Base-by-base conservation (phyloP, 2,113 vertebrate genomes). In the Aptenodytes patagonicus region DNA sequence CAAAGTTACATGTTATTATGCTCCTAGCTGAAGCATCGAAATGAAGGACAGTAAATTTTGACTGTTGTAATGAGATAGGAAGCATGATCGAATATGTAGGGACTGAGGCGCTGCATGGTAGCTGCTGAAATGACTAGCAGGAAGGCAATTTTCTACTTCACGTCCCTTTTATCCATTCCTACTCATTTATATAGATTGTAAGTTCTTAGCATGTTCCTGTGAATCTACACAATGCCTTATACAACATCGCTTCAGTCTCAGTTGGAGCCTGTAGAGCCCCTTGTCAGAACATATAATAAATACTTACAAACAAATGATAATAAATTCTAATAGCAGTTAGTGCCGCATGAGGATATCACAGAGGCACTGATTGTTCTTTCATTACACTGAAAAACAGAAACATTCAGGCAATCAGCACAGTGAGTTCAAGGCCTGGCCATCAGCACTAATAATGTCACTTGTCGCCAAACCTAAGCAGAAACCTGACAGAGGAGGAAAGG, bases 341-440 rank as follows among this genome's bases (percentile, higher is more conserved):
- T 86, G 75, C 73, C 2, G 2, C 91, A 76, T 80, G 87, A 93
- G 82, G 4, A 10, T 95, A 91, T 83, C 91, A 77, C 83, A 94
- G 84, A 93, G 58, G 52, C 84, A 90, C 88, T 95, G 96, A 92
- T 90, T 91, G 81, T 94, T 95, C 87, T 83, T 95, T 95, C 86
- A 77, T 87, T 97, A 93, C 90, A 76, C 76, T 46, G 81, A 57
- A 83, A 95, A 96, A 95, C 76, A 92, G 88, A 97, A 96, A 82
- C 69, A 92, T 94, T 90, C 89, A 95, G 62, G 65, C 85, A 96
- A 91, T 93, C 95, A 96, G 64, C 93, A 87, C 32, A n/a, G 22
- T 26, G 89, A 93, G 68, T 83, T 95, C 83, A 91, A 96, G 92
- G n/a, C 62, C 58, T 89, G 80, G 85, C 83, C 85, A 93, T 93